These are phyloP conservation scores for Diachasma alloeum DNA, from an alignment of 1,140 invertebrate species.

Conservation along the genomic window DNA sequence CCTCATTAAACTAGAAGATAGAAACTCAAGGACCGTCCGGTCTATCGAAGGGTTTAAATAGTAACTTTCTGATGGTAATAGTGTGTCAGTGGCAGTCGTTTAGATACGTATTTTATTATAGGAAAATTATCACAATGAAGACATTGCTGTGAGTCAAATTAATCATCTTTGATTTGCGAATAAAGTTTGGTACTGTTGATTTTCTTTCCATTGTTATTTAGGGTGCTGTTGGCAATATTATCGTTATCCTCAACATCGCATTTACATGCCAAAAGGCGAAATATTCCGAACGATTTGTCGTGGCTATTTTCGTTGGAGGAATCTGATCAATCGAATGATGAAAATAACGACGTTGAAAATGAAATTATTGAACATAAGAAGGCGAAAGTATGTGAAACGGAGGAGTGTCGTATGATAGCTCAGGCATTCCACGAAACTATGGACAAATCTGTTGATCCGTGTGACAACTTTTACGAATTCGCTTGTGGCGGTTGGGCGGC, in stretches of 20 bases:
- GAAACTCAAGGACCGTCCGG: not conserved
- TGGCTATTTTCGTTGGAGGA: not conserved
- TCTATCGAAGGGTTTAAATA: not conserved
- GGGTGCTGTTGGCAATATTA: not conserved
- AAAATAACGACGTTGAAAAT: not conserved
- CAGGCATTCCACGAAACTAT: slow-evolving; percentile 5
- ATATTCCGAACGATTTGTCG: not conserved
- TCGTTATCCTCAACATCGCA: not conserved
- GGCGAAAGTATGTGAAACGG: not conserved
- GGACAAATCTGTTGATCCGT: slow-evolving; percentile 32
- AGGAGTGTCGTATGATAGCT: not conserved
- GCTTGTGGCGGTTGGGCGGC: slow-evolving; percentile 20
- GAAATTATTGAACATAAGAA: not conserved
- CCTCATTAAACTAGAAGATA: not conserved
- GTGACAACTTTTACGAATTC: slow-evolving; percentile 36
- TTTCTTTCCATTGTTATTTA: not conserved
- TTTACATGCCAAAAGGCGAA: not conserved
- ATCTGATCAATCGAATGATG: not conserved
- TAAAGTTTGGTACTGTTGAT: not conserved
- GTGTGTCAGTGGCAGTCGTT: not conserved
- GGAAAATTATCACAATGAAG: not conserved
- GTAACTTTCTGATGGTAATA: not conserved
- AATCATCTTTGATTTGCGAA: not conserved
- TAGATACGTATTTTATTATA: not conserved
- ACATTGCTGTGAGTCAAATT: not conserved